Base-by-base conservation (phyloP, 1,140 invertebrate species). In the Lineus longissimus region DNA sequence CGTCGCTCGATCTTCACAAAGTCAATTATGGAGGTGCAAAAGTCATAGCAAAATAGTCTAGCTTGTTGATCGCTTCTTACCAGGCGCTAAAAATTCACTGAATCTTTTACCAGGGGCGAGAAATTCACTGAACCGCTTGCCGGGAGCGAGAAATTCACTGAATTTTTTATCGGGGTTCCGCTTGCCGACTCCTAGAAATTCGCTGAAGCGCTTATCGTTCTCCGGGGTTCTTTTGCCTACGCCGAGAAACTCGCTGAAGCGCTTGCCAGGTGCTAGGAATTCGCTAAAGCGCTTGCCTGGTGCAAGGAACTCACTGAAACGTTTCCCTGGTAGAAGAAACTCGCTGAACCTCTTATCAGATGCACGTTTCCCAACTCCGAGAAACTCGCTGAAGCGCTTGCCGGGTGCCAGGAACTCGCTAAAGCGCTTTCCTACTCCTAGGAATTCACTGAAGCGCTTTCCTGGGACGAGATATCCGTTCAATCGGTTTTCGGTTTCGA, bases 371-470 rank as follows among this genome's bases (percentile, higher is more conserved):
- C 64, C 69, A n/a, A n/a, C n/a, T 22, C 61, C 63, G 0, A 67
- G 62, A 27, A 67, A 71, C 57, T 65, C 60, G 7, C 59, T 64
- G 0, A 62, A 56, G 47, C 72, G 31, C 40, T 73, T 73, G 22
- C 66, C 65, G 0, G 70, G 66, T 9, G 69, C 71, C 17, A 73
- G 65, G 33, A 71, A 74, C 57, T 73, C 73, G 22, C 70, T 71
- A n/a, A 67, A 55, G 41, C 72, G 51, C 33, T 74, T 74, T 6
- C 69, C 70, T 45, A 70, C 71, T 9, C 73, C 73, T 1, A 74
- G 62, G 51, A 74, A 74, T 57, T 74, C 73, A n/a, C 71, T 73
- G 27, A 70, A 68, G 62, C 63, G 67, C 70, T 66, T 61, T 66
- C 69, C 30, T 55, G 69, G 66, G 17, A 69, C 70, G 2, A 71